Conservation (phyloP, 2,113 vertebrate species). For the Toxostoma redivivum region DNA sequence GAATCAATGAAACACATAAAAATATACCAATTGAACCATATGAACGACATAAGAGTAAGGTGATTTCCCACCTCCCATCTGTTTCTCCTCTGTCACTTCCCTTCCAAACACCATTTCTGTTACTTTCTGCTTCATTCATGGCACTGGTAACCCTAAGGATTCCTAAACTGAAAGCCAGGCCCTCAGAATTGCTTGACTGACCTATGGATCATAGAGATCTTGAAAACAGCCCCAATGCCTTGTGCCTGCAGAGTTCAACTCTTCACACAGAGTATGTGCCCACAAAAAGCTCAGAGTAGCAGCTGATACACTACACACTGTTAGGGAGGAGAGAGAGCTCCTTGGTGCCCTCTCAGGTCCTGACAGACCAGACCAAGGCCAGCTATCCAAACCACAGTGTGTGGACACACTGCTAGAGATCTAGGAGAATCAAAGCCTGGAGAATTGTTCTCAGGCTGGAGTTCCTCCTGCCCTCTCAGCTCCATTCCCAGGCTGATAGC, state of each 20-base stretch:
- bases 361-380: neutral
- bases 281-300: neutral
- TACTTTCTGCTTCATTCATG: neutral
- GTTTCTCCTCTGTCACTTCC: neutral
- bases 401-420: too few species aligned
- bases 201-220: neutral
- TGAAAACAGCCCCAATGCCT: neutral
- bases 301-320: neutral
- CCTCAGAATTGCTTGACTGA: neutral
- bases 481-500: too few species aligned
- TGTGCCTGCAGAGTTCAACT: neutral
- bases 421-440: too few species aligned
- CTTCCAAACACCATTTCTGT: neutral
- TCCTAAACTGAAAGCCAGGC: neutral
- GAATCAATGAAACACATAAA: neutral
- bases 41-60: neutral
- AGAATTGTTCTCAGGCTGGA: too few species aligned
- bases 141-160: neutral
- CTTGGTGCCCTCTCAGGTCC: neutral
- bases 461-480: too few species aligned
- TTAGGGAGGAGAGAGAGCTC: neutral
- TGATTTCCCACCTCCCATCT: neutral
- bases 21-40: neutral
- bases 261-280: neutral
- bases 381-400: neutral